phyloP scores from a whole-genome alignment of 2,113 vertebrate species.

The Pogonocichla stellata region DNA sequence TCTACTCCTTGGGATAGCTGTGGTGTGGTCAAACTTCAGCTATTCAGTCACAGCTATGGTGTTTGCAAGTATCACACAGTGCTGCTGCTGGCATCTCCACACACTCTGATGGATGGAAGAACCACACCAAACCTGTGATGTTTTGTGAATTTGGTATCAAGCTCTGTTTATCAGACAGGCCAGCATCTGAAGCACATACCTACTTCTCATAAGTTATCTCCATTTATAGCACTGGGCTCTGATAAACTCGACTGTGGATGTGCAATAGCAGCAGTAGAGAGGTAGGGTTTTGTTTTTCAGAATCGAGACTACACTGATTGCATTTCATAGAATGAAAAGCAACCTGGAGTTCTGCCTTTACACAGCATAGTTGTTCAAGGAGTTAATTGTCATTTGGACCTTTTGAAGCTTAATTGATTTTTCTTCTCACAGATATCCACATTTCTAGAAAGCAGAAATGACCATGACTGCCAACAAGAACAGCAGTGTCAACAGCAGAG shows the following conservation, averaged over 20 bases:
- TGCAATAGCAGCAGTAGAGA: not conserved
- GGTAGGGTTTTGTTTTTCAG: not conserved
- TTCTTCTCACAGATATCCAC: conserved; percentile 78
- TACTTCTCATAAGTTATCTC: not conserved
- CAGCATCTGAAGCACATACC: not conserved
- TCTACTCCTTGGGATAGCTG: not conserved
- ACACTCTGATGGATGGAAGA: not conserved
- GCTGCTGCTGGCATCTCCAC: not conserved
- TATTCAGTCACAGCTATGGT: not conserved
- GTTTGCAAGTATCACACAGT: not conserved
- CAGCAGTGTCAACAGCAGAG: conserved; percentile 83
- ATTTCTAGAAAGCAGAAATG: conserved; percentile 78
- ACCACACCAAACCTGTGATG: not conserved
- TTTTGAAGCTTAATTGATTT: conserved; percentile 22
- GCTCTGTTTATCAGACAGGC: not conserved
- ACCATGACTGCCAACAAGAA: conserved; percentile 99
- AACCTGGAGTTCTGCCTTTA: not conserved
- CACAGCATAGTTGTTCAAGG: not conserved
- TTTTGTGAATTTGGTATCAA: not conserved
- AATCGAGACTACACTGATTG: not conserved
- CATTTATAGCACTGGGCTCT: not conserved
- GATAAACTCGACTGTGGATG: not conserved
- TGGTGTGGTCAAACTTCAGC: not conserved
- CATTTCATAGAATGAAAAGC: not conserved
- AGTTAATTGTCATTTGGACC: not conserved